Evolutionary conservation across 2,113 vertebrate genomes (phyloP).

Genomic region (Natator depressus): DNA sequence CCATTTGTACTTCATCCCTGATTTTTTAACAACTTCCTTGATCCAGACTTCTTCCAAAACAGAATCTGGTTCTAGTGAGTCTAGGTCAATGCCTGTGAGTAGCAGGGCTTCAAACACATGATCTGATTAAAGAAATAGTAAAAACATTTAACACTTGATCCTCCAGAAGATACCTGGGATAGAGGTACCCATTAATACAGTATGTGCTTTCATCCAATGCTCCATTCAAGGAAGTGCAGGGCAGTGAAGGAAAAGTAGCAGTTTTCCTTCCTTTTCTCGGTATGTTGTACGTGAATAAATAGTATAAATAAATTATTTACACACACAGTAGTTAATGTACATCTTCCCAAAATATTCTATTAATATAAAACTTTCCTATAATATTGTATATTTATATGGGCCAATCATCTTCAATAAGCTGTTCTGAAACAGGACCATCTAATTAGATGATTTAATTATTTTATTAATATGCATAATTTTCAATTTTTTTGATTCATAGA

Average conservation of each 20-base stretch:
- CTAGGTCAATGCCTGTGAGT: constrained; percentile 80
- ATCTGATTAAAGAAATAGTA: constrained; percentile 77
- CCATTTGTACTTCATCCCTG: constrained; percentile 91
- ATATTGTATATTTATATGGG: not conserved
- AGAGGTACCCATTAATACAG: not conserved
- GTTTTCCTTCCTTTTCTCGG: not conserved
- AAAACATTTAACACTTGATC: not conserved
- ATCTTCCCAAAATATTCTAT: accelerated
- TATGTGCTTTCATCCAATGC: not conserved
- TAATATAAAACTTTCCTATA: not conserved
- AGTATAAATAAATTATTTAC: not conserved
- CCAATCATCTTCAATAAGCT: not conserved
- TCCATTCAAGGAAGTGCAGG: not conserved
- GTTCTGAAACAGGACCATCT: not conserved
- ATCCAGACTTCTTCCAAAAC: constrained; percentile 83
- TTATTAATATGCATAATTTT: not conserved
- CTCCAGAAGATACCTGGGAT: not conserved
- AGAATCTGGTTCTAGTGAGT: constrained; percentile 81
- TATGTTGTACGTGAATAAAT: not conserved
- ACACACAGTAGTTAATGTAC: not conserved
- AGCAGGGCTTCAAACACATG: constrained; percentile 87
- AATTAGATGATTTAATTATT: not conserved
- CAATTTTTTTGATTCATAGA: not conserved
- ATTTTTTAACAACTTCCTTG: constrained; percentile 87
- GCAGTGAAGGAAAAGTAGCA: not conserved